A percentile compares a stretch with the other conserved stretches of the same genome.
Conservation (phyloP, 2,888 invertebrate genomes). For the Cephalotes varians region DNA sequence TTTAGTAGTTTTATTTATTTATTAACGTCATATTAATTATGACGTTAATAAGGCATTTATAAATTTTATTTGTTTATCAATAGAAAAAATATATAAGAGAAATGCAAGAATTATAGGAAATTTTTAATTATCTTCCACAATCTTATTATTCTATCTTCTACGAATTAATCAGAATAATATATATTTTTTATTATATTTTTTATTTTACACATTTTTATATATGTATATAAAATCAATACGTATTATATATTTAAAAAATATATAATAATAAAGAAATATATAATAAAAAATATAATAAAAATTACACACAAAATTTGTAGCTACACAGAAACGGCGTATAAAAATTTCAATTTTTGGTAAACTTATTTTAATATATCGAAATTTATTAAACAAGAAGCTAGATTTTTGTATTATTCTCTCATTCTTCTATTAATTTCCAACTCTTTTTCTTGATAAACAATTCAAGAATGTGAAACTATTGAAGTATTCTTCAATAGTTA, state of each 20-base stretch:
- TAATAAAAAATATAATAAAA: too few relatives aligned
- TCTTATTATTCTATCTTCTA: too few relatives aligned
- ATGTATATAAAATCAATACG: too few relatives aligned
- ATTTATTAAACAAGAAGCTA: background rate
- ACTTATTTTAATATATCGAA: background rate
- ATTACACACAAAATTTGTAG: background rate
- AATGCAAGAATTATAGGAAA: background rate
- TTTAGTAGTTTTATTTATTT: too few relatives aligned
- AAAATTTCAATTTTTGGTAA: background rate
- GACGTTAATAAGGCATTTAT: background rate
- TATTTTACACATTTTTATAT: too few relatives aligned
- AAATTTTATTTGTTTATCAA: background rate
- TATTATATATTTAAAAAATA: too few relatives aligned
- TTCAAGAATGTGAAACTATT: background rate
- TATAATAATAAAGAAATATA: too few relatives aligned
- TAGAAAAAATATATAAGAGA: background rate
- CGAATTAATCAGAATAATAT: too few relatives aligned
- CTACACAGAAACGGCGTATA: background rate
- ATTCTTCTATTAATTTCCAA: background rate
- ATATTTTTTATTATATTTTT: too few relatives aligned
- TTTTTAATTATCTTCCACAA: too few relatives aligned
- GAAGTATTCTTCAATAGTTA: background rate
- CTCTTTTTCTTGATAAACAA: background rate
- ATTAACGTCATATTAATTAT: constrained; percentile 11
- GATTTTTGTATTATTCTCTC: background rate